These are phyloP conservation scores for Drosophila longiperda DNA, from an alignment of 2,888 invertebrate species.

Conservation along the genomic window DNA sequence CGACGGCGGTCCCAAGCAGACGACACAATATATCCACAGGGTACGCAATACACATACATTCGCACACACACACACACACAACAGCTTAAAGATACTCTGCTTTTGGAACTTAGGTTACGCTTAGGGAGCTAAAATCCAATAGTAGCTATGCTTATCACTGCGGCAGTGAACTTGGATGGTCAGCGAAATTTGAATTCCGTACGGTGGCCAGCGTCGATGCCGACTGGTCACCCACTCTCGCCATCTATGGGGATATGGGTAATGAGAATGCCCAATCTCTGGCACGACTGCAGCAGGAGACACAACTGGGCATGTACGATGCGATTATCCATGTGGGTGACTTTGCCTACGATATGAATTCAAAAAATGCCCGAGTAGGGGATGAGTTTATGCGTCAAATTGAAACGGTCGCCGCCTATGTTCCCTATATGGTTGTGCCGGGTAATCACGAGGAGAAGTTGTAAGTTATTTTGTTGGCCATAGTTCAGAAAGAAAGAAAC, in stretches of 20 bases:
- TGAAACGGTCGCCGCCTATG: conserved; percentile 94
- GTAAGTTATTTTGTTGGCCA: conserved; percentile 84
- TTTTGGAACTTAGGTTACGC: conserved; percentile 74
- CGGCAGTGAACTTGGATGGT: conserved; percentile 93
- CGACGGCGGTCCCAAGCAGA: conserved; percentile 89
- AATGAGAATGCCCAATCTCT: conserved; percentile 95
- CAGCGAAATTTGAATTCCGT: conserved; percentile 90
- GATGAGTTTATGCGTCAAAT: conserved; percentile 98
- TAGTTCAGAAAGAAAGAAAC: background rate
- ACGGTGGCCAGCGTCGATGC: conserved; percentile 88
- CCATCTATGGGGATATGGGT: conserved; percentile 97
- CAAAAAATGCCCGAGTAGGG: conserved; percentile 92
- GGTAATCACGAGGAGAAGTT: conserved; percentile 96
- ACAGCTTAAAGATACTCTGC: conserved; percentile 11
- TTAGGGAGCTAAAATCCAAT: conserved; percentile 87
- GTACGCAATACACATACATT: conserved; percentile 84
- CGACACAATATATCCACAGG: conserved; percentile 91
- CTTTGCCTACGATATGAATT: conserved; percentile 97
- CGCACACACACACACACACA: background rate
- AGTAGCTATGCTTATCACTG: conserved; percentile 92
- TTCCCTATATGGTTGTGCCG: conserved; percentile 97
- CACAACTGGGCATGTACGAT: conserved; percentile 92
- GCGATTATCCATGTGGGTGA: conserved; percentile 96
- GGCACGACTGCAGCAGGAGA: conserved; percentile 92
- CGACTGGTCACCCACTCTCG: conserved; percentile 92